Percentiles rank a stretch among this genome's conserved stretches.
Evolutionary conservation across 1,140 invertebrate genomes (phyloP).

Genomic region (Brachionus rubens): DNA sequence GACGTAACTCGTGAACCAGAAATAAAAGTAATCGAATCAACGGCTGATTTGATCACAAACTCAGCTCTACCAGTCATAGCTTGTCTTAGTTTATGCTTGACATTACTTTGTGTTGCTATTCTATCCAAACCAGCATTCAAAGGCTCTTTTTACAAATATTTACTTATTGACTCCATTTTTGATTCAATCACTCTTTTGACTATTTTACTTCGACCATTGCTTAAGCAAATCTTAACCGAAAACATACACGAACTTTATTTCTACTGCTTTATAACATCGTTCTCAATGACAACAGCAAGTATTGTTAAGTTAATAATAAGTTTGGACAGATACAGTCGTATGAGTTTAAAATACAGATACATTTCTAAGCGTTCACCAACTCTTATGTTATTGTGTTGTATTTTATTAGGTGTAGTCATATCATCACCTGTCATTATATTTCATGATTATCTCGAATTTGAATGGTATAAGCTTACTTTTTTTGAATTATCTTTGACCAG

Average conservation of each 20-base stretch:
- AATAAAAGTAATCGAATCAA: slow-evolving; percentile 9
- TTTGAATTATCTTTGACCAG: not conserved
- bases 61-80: not conserved
- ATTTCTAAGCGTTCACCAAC: not conserved
- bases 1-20: slow-evolving; percentile 10
- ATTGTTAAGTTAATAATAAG: slow-evolving; percentile 3
- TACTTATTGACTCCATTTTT: not conserved
- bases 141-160: slow-evolving; percentile 5
- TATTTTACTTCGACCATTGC: not conserved
- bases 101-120: not conserved
- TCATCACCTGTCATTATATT: not conserved
- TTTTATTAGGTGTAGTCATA: not conserved
- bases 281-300: not conserved
- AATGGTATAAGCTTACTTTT: slow-evolving; percentile 26
- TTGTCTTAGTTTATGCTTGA: not conserved
- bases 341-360: slow-evolving; percentile 7
- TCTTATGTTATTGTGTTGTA: not conserved
- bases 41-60: slow-evolving; percentile 12
- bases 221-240: not conserved
- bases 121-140: slow-evolving; percentile 19
- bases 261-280: slow-evolving; percentile 14
- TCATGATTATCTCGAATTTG: slow-evolving; percentile 34
- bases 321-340: not conserved
- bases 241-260: slow-evolving; percentile 23
- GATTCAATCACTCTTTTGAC: not conserved